Conservation (phyloP, 2,797 vertebrate species). For the Phataginus tricuspis region DNA sequence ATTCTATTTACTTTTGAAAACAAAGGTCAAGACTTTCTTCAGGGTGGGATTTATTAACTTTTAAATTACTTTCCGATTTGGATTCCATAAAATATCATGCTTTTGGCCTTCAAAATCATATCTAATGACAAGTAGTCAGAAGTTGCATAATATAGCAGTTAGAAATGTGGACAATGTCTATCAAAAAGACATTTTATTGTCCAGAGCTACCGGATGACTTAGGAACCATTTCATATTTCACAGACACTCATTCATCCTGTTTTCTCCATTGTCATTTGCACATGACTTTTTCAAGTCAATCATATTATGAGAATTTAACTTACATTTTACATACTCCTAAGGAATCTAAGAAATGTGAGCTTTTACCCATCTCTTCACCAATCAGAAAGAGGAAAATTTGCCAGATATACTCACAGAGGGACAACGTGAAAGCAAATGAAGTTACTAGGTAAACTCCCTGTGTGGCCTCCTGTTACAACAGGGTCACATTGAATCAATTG, state of each 20-base stretch:
- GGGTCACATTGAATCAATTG: conserved; percentile 64
- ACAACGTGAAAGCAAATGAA: conserved; percentile 25
- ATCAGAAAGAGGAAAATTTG: conserved; percentile 1
- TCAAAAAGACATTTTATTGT: conserved; percentile 64
- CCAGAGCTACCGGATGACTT: conserved; percentile 29
- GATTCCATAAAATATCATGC: conserved; percentile 64
- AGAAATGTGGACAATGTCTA: conserved; percentile 48
- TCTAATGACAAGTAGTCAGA: conserved; percentile 29
- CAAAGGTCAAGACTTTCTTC: conserved; percentile 32
- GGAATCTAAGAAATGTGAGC: background rate
- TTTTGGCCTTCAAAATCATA: conserved; percentile 63
- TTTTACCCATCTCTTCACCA: background rate
- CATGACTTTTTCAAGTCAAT: conserved; percentile 58
- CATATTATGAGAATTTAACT: conserved; percentile 36
- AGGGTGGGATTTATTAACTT: conserved; percentile 53
- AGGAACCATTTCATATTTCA: conserved; percentile 43
- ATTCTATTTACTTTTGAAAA: conserved; percentile 51
- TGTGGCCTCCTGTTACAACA: conserved; percentile 44
- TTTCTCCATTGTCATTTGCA: conserved; percentile 22
- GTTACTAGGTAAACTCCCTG: background rate
- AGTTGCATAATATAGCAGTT: conserved; percentile 59
- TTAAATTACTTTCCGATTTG: conserved; percentile 68
- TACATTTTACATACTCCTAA: conserved; percentile 4
- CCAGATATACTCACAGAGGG: background rate
- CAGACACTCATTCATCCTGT: conserved; percentile 34